Percentiles rank a stretch among this genome's conserved stretches.
phyloP scores from a whole-genome alignment of 2,113 vertebrate species.

The Xenopus tropicalis region UCB_Xtro_10.0 CM004447.2:81686001-81686500 shows the following conservation, averaged over 20 bases:
- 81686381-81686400: constrained; percentile 34
- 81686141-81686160: neutral
- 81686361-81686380: constrained; percentile 35
- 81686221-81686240: constrained; percentile 36
- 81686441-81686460: constrained; percentile 42
- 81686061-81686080: too few relatives aligned
- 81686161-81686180: constrained; percentile 27
- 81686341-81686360: constrained; percentile 34
- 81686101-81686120: too few relatives aligned
- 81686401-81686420: constrained; percentile 36
- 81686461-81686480: constrained; percentile 41
- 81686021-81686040: too few relatives aligned
- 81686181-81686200: constrained; percentile 7
- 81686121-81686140: neutral
- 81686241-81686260: constrained; percentile 32
- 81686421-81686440: constrained; percentile 33
- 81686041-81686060: too few relatives aligned
- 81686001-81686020: too few relatives aligned
- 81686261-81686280: constrained; percentile 30
- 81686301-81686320: constrained; percentile 37
- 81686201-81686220: constrained; percentile 34
- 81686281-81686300: constrained; percentile 31
- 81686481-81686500: constrained; percentile 38
- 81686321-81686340: constrained; percentile 30
- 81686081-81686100: too few relatives aligned